phyloP scores from a whole-genome alignment of 1,140 invertebrate genomes.

The Heliconius nattereri region DNA sequence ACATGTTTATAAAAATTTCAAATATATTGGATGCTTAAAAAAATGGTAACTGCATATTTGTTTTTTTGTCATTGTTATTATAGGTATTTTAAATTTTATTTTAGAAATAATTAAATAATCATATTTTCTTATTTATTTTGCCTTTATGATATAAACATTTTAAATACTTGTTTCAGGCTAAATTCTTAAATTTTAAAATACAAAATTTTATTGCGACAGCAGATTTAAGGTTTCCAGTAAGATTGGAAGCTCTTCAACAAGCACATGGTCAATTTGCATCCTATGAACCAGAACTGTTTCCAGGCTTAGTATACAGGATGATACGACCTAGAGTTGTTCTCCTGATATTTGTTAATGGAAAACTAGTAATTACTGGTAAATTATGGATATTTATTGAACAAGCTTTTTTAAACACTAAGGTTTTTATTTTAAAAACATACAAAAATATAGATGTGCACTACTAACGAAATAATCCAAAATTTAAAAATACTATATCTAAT shows the following conservation, averaged over 20 bases:
- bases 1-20: too few species aligned
- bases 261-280: conserved; percentile 97
- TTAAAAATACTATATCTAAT: background rate
- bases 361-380: conserved; percentile 96
- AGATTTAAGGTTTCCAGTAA: conserved; percentile 98
- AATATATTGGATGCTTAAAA: too few species aligned
- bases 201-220: conserved; percentile 99
- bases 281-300: conserved; percentile 96
- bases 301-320: conserved; percentile 98
- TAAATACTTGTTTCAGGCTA: conserved; percentile 85
- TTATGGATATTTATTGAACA: background rate
- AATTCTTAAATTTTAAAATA: conserved; percentile 98
- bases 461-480: background rate
- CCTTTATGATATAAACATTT: background rate
- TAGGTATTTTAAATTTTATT: too few species aligned
- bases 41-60: too few species aligned
- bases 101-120: too few species aligned
- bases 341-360: conserved; percentile 98
- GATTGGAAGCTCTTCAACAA: conserved; percentile 96
- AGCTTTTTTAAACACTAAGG: too few species aligned
- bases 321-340: conserved; percentile 97
- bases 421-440: conserved; percentile 5
- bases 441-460: conserved; percentile 2
- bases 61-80: too few species aligned
- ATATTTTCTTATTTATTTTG: too few species aligned